Base-by-base conservation (phyloP, 2,113 vertebrate genomes). In the Xiphophorus couchianus region DNA sequence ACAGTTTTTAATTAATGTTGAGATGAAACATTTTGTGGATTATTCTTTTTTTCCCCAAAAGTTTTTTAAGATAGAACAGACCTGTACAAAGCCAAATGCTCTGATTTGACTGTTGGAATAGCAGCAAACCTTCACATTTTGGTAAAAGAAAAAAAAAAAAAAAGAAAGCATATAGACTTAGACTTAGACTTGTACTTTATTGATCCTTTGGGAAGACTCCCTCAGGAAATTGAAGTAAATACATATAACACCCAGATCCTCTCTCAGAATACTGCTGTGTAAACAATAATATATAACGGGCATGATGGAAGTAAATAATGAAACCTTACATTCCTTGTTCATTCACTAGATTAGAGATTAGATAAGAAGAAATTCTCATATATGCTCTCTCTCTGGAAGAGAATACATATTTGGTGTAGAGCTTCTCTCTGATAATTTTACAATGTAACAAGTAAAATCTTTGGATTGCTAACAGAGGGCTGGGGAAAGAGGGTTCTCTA, bases 331-430 rank as follows among this genome's bases (percentile, higher is more conserved):
- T 84, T 68, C 73, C 88, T 91, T 83, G 25, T 93, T 93, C 86
- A 89, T 93, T 90, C 91, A 86, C 66, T 62, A 90, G 88, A 93
- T 91, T 91, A 91, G 83, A 86, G 5, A 19, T 48, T 91, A 91
- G 82, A 86, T 5, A 19, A 19, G 54, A 84, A 82, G 93, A 86
- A 90, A 92, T 94, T 91, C 86, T 89, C 68, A 92, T 91, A 89
- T 92, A 87, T 85, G 78, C 81, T 78, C 64, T 77, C 77, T 51
- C 71, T 81, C 66, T 29, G 74, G 76, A 76, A 71, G 22, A 39
- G 68, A 74, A 69, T 66, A 75, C 31, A 37, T 37, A 37, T 73
- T 58, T 73, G 64, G 76, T 78, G 51, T 77, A 83, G 82, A 79
- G 30, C 65, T 82, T 83, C 44, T 73, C 60, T 68, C 81, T 89